Percentiles rank a stretch among this genome's conserved stretches.
Evolutionary conservation across 2,888 invertebrate genomes (phyloP).

Genomic region (Chouioia cunea): DNA sequence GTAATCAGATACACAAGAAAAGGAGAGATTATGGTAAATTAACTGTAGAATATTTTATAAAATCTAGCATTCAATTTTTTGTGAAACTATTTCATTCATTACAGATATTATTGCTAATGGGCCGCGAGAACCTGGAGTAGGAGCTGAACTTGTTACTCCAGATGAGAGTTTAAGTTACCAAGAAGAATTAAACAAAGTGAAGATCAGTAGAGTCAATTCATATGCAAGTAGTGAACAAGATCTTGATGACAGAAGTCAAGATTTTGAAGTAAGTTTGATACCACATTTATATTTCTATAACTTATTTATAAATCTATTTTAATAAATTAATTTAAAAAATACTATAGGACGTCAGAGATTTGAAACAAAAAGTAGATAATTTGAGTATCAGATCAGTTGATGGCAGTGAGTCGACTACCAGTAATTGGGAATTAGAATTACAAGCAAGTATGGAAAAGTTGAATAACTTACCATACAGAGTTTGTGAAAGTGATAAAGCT

Average conservation of each 20-base stretch:
- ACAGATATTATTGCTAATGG: conserved; percentile 68
- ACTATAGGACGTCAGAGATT: conserved; percentile 72
- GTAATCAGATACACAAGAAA: conserved; percentile 88
- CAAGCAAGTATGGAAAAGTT: conserved; percentile 84
- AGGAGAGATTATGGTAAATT: conserved; percentile 72
- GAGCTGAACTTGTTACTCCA: conserved; percentile 71
- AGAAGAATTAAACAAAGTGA: conserved; percentile 57
- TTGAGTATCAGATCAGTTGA: conserved; percentile 81
- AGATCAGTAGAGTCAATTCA: conserved; percentile 57
- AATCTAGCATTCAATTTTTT: conserved; percentile 9
- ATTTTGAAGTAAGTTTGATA: conserved; percentile 59
- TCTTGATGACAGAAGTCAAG: conserved; percentile 56
- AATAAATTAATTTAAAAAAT: conserved; percentile 1
- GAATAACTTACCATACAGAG: conserved; percentile 70
- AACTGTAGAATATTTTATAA: conserved; percentile 2
- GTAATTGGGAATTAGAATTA: conserved; percentile 82
- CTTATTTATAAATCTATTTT: neutral
- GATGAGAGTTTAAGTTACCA: conserved; percentile 61
- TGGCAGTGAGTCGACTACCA: conserved; percentile 77
- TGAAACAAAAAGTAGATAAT: conserved; percentile 79
- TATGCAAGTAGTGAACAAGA: conserved; percentile 57
- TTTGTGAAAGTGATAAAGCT: conserved; percentile 42
- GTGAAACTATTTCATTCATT: conserved; percentile 29
- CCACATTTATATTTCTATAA: neutral
- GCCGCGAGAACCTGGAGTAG: conserved; percentile 77